phyloP scores from a whole-genome alignment of 2,113 vertebrate species.

The Odontophorus gujanensis region DNA sequence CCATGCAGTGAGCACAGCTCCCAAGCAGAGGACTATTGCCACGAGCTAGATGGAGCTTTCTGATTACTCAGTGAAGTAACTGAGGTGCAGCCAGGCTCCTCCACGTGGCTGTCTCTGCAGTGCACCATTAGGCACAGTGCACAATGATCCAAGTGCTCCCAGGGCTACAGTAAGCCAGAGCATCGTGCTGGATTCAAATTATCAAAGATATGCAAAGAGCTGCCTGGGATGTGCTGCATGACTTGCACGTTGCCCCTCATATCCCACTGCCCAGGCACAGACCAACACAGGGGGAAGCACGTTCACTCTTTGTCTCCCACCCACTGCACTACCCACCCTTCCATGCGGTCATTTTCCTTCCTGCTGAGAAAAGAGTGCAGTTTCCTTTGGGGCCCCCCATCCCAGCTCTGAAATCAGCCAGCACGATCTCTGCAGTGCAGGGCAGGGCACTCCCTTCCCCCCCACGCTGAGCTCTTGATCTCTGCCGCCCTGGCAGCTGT shows the following conservation, averaged over 20 bases:
- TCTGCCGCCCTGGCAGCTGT: not conserved
- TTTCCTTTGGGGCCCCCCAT: conserved; percentile 62
- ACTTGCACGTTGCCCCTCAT: not conserved
- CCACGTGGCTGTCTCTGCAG: not conserved
- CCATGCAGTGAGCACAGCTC: not conserved
- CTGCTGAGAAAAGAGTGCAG: conserved; percentile 56
- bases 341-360: conserved; percentile 79
- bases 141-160: not conserved
- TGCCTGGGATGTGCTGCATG: not conserved
- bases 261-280: not conserved
- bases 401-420: conserved; percentile 14
- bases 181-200: not conserved
- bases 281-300: not conserved
- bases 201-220: not conserved
- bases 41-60: not conserved
- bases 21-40: not conserved
- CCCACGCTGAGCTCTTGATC: conserved; percentile 57
- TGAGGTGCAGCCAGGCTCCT: not conserved
- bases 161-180: not conserved
- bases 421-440: not conserved
- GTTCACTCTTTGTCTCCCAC: conserved; percentile 8
- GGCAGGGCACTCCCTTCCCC: conserved; percentile 67
- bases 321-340: conserved; percentile 47
- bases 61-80: not conserved
- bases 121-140: not conserved